Conservation (phyloP, 2,113 vertebrate species). For the Colossoma macropomum region DNA sequence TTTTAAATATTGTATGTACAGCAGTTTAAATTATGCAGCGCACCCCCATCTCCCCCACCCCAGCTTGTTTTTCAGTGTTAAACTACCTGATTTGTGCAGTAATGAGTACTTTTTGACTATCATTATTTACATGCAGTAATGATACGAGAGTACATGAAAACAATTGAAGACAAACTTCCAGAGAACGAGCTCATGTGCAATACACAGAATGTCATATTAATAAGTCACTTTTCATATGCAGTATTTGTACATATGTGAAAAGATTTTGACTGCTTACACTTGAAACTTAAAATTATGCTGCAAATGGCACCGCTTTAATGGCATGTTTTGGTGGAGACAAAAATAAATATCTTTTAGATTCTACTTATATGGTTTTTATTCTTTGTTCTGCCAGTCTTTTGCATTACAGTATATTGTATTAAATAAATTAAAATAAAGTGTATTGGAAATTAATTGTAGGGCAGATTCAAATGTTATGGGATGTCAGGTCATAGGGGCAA, state of each 20-base stretch:
- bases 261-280: constrained; percentile 25
- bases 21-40: constrained; percentile 21
- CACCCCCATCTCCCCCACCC: constrained; percentile 21
- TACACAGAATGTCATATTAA: constrained; percentile 56
- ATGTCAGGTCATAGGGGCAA: too few species aligned
- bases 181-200: constrained; percentile 22
- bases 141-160: constrained; percentile 72
- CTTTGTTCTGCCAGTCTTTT: background rate
- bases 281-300: constrained; percentile 39
- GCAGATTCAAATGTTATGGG: too few species aligned
- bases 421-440: too few species aligned
- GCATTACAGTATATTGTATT: too few species aligned
- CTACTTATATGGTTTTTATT: background rate
- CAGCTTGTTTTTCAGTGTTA: constrained; percentile 38
- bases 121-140: constrained; percentile 57
- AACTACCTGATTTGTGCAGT: constrained; percentile 51
- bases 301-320: constrained; percentile 30
- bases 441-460: too few species aligned
- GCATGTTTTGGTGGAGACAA: constrained; percentile 17
- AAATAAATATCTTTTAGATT: constrained; percentile 2
- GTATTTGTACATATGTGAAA: constrained; percentile 64
- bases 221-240: constrained; percentile 32
- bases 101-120: constrained; percentile 75
- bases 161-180: constrained; percentile 31
- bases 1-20: constrained; percentile 28